Percentiles rank a stretch among this genome's conserved stretches.
Evolutionary conservation across 2,797 vertebrate genomes (phyloP).

Genomic region (Perodicticus potto): DNA sequence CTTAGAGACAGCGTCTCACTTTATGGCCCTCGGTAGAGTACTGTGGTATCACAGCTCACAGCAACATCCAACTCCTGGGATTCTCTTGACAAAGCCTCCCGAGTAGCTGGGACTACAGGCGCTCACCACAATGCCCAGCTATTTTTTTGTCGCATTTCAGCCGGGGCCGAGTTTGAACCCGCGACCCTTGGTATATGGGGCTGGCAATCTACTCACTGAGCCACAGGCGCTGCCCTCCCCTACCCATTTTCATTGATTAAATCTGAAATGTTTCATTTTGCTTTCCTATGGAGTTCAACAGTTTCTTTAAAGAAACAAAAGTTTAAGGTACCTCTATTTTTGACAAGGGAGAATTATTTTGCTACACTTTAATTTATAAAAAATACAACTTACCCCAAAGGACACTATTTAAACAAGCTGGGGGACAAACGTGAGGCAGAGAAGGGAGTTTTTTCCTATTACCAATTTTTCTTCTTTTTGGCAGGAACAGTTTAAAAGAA

Average conservation of each 20-base stretch:
- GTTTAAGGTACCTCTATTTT: background rate
- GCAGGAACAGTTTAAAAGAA: constrained; percentile 59
- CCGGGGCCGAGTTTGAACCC: no score
- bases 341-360: background rate
- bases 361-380: constrained; percentile 28
- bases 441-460: constrained; percentile 57
- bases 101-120: no score
- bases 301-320: constrained; percentile 30
- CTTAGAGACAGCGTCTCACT: no score
- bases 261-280: constrained; percentile 1
- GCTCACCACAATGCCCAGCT: no score
- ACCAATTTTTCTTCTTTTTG: constrained; percentile 46
- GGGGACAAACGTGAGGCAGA: background rate
- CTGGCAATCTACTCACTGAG: no score
- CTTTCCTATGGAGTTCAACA: constrained; percentile 1
- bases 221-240: background rate
- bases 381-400: background rate
- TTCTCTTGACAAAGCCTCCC: no score
- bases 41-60: no score
- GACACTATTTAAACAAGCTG: constrained; percentile 57
- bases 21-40: no score
- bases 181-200: no score
- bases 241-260: constrained; percentile 52
- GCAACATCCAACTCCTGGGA: no score
- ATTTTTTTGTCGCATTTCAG: no score